A percentile compares a stretch with the other conserved stretches of the same genome.
Evolutionary conservation across 1,140 invertebrate species (phyloP).

Genomic region (Rhopalosiphum maidis): DNA sequence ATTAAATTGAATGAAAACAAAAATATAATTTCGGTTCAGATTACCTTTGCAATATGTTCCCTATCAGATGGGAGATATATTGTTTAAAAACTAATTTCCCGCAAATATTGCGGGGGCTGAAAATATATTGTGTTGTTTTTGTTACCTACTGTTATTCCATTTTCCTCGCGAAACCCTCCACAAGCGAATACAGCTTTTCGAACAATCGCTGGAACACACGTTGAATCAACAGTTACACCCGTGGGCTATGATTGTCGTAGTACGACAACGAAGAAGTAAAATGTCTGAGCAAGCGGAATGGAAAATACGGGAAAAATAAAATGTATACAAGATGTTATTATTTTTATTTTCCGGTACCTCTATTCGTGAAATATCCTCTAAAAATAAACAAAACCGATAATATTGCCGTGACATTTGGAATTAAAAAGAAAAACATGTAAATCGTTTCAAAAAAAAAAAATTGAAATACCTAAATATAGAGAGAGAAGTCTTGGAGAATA

Average conservation of each 20-base stretch:
- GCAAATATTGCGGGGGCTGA: neutral
- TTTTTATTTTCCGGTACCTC: neutral
- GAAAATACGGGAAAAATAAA: neutral
- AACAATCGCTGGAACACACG: neutral
- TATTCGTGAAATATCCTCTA: no score
- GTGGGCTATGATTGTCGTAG: neutral
- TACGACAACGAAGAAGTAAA: neutral
- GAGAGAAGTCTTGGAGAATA: neutral
- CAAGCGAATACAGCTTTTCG: neutral
- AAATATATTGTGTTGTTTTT: neutral
- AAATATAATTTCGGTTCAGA: neutral
- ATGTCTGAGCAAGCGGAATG: neutral
- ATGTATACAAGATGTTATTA: neutral
- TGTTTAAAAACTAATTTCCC: neutral
- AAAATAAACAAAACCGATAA: neutral
- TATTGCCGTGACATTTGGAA: neutral
- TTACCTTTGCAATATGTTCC: neutral
- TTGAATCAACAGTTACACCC: constrained; percentile 17
- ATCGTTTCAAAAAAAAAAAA: neutral
- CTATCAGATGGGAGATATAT: neutral
- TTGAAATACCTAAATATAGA: neutral
- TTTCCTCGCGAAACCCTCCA: neutral
- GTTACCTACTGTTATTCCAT: neutral
- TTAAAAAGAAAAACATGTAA: neutral
- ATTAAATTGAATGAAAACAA: constrained; percentile 26